phyloP scores from a whole-genome alignment of 2,888 invertebrate genomes.

The Ectemnius cavifrons region DNA sequence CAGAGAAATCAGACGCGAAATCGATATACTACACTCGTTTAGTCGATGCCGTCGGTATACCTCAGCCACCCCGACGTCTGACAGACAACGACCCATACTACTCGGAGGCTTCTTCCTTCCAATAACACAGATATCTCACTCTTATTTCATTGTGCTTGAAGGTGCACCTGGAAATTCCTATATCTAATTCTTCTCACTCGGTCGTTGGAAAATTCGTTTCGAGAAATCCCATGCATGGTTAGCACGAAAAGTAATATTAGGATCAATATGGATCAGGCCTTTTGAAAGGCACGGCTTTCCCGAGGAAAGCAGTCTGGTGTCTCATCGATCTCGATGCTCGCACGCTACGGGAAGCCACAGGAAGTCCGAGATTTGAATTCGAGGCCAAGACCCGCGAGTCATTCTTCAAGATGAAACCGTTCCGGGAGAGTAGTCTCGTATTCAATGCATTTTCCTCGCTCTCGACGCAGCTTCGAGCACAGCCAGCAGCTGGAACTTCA shows the following conservation, averaged over 20 bases:
- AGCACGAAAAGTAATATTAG: constrained; percentile 13
- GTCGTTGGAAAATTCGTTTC: no score
- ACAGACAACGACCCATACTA: not conserved
- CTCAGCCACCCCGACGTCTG: constrained; percentile 1
- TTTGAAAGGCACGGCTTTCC: not conserved
- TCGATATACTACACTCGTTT: constrained; percentile 9
- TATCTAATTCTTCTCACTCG: no score
- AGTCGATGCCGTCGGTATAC: not conserved
- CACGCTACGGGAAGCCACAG: not conserved
- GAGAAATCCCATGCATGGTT: not conserved
- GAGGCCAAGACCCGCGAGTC: constrained; percentile 33
- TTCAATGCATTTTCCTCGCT: constrained; percentile 20
- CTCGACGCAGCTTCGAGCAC: not conserved
- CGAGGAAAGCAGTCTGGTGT: not conserved
- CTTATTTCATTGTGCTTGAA: no score
- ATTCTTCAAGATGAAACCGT: constrained; percentile 47
- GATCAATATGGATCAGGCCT: no score
- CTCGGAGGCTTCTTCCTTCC: no score
- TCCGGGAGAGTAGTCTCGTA: constrained; percentile 16
- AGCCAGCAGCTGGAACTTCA: constrained; percentile 22
- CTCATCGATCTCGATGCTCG: constrained; percentile 22
- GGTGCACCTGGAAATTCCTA: no score
- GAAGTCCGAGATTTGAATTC: constrained; percentile 27
- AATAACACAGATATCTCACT: no score
- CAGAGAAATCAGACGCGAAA: constrained; percentile 10